Percentiles rank a stretch among this genome's conserved stretches.
Conservation (phyloP, 2,888 invertebrate species). For the Drosophila lutescens region DNA sequence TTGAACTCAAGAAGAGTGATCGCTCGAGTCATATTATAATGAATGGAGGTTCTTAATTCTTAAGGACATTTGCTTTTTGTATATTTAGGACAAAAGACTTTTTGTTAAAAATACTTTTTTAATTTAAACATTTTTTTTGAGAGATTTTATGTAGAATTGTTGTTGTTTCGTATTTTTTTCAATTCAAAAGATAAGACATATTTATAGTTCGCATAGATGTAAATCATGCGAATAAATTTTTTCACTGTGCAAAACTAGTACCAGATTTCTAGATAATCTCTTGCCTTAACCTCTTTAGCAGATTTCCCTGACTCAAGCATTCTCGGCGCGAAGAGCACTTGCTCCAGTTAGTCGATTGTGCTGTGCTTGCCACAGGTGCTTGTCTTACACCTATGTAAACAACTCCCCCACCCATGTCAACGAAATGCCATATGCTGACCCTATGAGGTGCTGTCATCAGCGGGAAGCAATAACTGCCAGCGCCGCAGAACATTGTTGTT, state of each 20-base stretch:
- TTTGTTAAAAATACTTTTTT: too few species aligned
- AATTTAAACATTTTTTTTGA: too few species aligned
- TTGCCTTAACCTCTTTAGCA: slow-evolving; percentile 15
- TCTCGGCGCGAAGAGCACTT: slow-evolving; percentile 10
- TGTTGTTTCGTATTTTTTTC: too few species aligned
- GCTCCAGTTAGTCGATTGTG: slow-evolving; percentile 12
- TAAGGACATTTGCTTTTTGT: too few species aligned
- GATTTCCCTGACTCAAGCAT: slow-evolving; percentile 10
- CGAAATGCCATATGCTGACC: slow-evolving; percentile 36
- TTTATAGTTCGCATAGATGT: too few species aligned
- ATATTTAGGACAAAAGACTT: too few species aligned
- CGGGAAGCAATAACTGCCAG: slow-evolving; percentile 43
- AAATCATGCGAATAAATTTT: not conserved
- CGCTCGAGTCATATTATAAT: too few species aligned
- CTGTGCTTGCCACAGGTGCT: slow-evolving; percentile 19
- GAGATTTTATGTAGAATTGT: too few species aligned
- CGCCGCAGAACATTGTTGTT: slow-evolving; percentile 20
- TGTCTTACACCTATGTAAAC: slow-evolving; percentile 46
- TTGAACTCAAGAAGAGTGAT: too few species aligned
- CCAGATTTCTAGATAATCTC: slow-evolving; percentile 1
- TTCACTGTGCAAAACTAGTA: not conserved
- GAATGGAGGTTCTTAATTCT: too few species aligned
- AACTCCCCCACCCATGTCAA: slow-evolving; percentile 7
- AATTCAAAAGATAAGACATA: too few species aligned
- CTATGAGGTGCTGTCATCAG: slow-evolving; percentile 41